Conservation (phyloP, 2,888 invertebrate species). For the Noctua pronuba region DNA sequence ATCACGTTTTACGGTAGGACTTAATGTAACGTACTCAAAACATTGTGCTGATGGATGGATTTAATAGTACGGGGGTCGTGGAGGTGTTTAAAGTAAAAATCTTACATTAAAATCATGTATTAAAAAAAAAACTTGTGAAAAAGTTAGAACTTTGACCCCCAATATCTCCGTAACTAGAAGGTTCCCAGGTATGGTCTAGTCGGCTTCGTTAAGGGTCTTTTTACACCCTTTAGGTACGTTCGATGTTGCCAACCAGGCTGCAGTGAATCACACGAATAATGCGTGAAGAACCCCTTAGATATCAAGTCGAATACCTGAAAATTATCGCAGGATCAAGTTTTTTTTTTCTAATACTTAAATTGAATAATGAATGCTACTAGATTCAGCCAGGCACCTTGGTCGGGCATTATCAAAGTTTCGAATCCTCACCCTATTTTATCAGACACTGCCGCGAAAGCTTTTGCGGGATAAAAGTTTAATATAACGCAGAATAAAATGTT, state of each 20-base stretch:
- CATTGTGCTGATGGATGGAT: no score
- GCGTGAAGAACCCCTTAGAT: neutral
- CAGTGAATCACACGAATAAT: neutral
- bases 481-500: neutral
- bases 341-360: neutral
- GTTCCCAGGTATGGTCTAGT: no score
- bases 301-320: neutral
- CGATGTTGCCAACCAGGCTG: neutral
- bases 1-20: no score
- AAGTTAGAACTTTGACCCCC: no score
- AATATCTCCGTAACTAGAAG: no score
- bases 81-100: no score
- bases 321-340: neutral
- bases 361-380: neutral
- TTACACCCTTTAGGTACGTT: no score
- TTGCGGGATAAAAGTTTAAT: neutral
- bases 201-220: no score
- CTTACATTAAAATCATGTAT: no score
- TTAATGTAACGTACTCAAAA: no score
- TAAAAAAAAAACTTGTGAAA: no score
- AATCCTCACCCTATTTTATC: neutral
- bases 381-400: neutral
- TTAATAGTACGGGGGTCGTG: no score
- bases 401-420: neutral
- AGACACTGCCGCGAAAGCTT: neutral